Evolutionary conservation across 2,888 invertebrate species (phyloP), one percentile per base, ranked within the genome.

Genomic region (Parapristionchus giblindavisi): DNA sequence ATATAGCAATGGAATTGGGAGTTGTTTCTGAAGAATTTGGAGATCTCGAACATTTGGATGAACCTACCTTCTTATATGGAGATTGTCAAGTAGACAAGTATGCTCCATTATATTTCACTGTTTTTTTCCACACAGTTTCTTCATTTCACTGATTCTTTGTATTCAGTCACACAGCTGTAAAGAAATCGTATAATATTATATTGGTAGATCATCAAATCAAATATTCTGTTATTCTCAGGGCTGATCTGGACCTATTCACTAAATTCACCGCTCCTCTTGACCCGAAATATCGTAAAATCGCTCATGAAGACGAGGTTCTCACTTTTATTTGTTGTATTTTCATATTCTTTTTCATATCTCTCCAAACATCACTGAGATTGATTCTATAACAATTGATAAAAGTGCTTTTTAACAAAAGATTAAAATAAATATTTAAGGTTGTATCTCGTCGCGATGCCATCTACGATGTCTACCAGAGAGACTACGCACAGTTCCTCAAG

Each of bases 1-100:
- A 81, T 27, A 84, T 84, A 63, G 86, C 86, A 32, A 75, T 77
- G 43, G 77, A 79, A 36, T 76, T 81, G 14, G 78, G 78, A 52
- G 68, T 68, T 3, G 68, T 68, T 3, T 51, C 51, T 14, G 52
- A 68, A 34, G 68, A 56, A 1, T 38, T 71, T 5, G 54, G 56
- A n/a, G 71, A 71, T 27, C 56, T 71, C 5, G 71, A 71, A 21
- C 71, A 71, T 32, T n/a, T 71, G 4, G 71, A 71, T 3, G 71
- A 56, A 17, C 38, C 56, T 0, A 24, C 40, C 27, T 71, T 54
- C 29, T 29, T 71, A 6, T 24, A 40, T 21, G 71, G 71, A 56
- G 56, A 71, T 29, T 71, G 71, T 24, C 34, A 68, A 4, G 68
- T 68, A 24, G 34, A 24, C 51, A 68, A 68, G 52, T 68, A 21